Base-by-base conservation (phyloP, 2,888 invertebrate species). In the Eupithecia subfuscata region DNA sequence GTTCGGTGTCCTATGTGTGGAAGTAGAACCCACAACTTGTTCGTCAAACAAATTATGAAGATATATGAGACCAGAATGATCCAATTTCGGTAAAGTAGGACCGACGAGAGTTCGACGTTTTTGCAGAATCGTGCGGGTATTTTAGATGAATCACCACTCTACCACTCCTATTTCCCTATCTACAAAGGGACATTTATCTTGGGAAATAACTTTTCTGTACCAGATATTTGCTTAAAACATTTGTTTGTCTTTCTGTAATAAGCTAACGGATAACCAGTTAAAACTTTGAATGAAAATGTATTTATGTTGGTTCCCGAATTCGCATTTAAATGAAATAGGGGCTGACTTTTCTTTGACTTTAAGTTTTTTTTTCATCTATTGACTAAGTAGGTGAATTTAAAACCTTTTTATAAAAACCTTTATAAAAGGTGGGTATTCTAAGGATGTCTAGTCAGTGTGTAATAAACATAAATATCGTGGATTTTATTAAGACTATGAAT, bases 21-120 rank as follows among this genome's bases (percentile, higher is more conserved):
- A 37, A 37, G 22, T 67, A 22, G 86, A 87, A 84, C 87, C 75
- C 89, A 84, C 89, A 89, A 92, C 89, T 93, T 92, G 88, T 88
- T 90, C 90, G 88, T 92, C 90, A 91, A 91, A 92, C 91, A 91
- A 92, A 93, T 91, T 92, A 88, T 87, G 86, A 85, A 91, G 90
- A 93, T 93, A 92, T 92, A 92, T 93, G 88, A 88, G 86, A 85
- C 90, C 88, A 90, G 89, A 92, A 91, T 92, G 90, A 91, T 92
- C 92, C 93, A 93, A 94, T 94, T 94, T 92, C 87, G 89, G 89
- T 88, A 92, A 92, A 94, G 92, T 93, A 91, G 90, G 87, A 89
- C 88, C 90, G 91, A 89, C 89, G 89, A 90, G 89, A 92, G 88
- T 93, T 94, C 92, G 92, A 93, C 91, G 84, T 90, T 89, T 89